A percentile compares a stretch with the other conserved stretches of the same genome.
Conservation (phyloP, 2,113 vertebrate genomes). For the Boulengerochromis microlepis region DNA sequence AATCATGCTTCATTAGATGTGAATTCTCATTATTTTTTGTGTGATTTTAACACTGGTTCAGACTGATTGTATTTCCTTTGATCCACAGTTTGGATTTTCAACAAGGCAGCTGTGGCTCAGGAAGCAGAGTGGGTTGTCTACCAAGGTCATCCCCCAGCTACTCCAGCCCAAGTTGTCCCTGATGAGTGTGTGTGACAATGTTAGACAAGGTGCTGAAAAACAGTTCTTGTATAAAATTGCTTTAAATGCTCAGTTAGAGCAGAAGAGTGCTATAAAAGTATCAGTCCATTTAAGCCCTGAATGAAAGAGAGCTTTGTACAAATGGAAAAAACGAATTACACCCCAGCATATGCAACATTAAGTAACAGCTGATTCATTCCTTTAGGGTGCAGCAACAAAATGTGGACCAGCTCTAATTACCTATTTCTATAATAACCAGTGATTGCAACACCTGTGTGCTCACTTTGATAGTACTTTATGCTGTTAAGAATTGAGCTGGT, state of each 20-base stretch:
- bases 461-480: neutral
- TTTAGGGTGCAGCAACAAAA: neutral
- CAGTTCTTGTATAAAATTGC: neutral
- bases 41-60: neutral
- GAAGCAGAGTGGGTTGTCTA: neutral
- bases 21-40: neutral
- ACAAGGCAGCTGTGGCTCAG: neutral
- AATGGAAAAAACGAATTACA: slow-evolving; percentile 5
- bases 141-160: neutral
- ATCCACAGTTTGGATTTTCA: neutral
- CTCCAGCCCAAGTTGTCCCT: neutral
- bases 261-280: neutral
- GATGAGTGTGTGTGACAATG: neutral
- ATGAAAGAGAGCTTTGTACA: neutral
- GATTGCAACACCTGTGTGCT: neutral
- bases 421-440: neutral
- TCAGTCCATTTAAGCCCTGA: neutral
- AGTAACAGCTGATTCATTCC: neutral
- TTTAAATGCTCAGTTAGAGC: neutral
- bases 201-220: neutral
- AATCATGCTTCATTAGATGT: neutral
- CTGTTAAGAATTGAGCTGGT: neutral
- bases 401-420: slow-evolving; percentile 3
- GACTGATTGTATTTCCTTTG: neutral
- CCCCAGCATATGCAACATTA: neutral